Evolutionary conservation across 2,888 invertebrate genomes (phyloP), one percentile per base, ranked within the genome.

Genomic region (Anagyrus pseudococci): DNA sequence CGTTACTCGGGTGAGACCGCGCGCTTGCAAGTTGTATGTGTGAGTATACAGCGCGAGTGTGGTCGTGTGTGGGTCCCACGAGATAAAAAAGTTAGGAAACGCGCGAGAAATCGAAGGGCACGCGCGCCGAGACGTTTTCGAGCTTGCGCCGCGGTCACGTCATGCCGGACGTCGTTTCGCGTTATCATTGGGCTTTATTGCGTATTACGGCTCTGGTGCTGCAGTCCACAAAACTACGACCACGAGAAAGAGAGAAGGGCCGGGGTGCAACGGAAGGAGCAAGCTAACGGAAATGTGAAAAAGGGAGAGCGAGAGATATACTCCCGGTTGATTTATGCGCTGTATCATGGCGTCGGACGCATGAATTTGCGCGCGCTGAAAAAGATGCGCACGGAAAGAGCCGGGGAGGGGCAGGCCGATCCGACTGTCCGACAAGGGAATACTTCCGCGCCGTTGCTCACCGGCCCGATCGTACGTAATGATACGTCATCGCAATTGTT

Each of bases 121-220:
- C 40, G 37, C 20, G 58, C 43, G 13, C n/a, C n/a, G n/a, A 23
- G 15, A 46, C 22, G 20, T 46, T 17, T 37, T 37, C 33, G 22
- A 20, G 68, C 63, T 63, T 66, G 69, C 70, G 70, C 72, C 69
- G 64, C 70, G 70, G 71, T 74, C 70, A 69, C 67, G 71, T 72
- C 69, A 67, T 71, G 70, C 68, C 67, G 66, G 67, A 67, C 66
- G 67, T 71, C 71, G 71, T 71, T 70, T 66, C 70, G 71, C 71
- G 71, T 74, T 74, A 73, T 75, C 73, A 72, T 73, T 71, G 68
- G 64, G 65, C 67, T 73, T 71, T 73, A 74, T 73, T 71, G 70
- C 71, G 63, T 68, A 63, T 13, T 37, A 37, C 33, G 33, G 33
- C 33, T 2, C 17, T 37, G 8, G 4, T 2, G 8, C 33, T 29